Percentiles rank a stretch among this genome's conserved stretches.
Evolutionary conservation across 1,140 invertebrate species (phyloP).

Genomic region (Agraylea sexmaculata): DNA sequence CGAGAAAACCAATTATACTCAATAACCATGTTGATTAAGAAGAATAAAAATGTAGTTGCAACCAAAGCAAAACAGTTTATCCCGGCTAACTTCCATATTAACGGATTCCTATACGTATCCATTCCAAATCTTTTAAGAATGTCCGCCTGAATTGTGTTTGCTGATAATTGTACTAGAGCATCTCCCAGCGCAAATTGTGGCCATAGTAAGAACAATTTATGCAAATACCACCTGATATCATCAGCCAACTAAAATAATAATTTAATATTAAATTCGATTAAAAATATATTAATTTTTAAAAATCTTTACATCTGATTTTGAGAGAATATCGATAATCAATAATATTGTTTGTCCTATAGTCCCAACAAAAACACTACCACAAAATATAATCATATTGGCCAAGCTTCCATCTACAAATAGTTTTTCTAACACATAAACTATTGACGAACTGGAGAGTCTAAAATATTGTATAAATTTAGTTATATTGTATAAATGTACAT

Average conservation of each 20-base stretch:
- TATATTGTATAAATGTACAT: not conserved
- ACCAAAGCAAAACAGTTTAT: conserved; percentile 41
- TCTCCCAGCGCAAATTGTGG: conserved; percentile 53
- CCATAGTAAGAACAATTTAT: conserved; percentile 47
- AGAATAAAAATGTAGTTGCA: conserved; percentile 36
- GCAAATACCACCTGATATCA: conserved; percentile 42
- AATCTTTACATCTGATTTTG: conserved; percentile 37
- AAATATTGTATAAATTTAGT: not conserved
- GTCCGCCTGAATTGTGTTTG: conserved; percentile 47
- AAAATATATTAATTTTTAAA: not conserved
- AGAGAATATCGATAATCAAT: conserved; percentile 50
- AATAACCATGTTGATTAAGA: conserved; percentile 43
- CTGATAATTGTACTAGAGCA: conserved; percentile 49
- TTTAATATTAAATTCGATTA: not conserved
- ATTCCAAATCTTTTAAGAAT: conserved; percentile 49
- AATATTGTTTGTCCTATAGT: conserved; percentile 45
- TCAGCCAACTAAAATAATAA: conserved; percentile 34
- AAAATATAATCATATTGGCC: conserved; percentile 54
- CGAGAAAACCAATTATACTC: conserved; percentile 39
- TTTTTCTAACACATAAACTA: conserved; percentile 47
- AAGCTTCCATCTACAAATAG: conserved; percentile 48
- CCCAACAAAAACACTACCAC: conserved; percentile 48
- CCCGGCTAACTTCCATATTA: conserved; percentile 41
- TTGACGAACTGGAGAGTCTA: conserved; percentile 40
- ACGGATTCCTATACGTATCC: conserved; percentile 50